Percentiles rank a stretch among this genome's conserved stretches.
phyloP scores from a whole-genome alignment of 2,797 vertebrate species.

The Pantherophis vulpinus region DNA sequence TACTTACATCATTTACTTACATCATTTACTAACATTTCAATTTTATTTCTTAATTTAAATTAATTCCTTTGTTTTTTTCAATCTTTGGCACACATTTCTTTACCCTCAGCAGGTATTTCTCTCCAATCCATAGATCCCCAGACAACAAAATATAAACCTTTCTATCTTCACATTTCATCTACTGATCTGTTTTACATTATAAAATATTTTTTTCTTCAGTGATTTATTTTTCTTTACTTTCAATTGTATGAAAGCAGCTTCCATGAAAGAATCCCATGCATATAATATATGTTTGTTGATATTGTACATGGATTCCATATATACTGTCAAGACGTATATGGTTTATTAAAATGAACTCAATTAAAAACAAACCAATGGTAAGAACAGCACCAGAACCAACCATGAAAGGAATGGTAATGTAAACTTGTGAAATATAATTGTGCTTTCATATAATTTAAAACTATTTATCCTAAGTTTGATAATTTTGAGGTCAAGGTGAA shows the following conservation, averaged over 20 bases:
- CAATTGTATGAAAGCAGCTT: neutral
- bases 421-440: neutral
- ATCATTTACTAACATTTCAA: too few relatives aligned
- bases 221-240: neutral
- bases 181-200: too few relatives aligned
- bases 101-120: too few relatives aligned
- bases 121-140: too few relatives aligned
- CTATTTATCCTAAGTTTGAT: neutral
- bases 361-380: neutral
- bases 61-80: too few relatives aligned
- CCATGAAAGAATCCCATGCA: neutral
- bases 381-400: neutral
- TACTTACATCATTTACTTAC: too few relatives aligned
- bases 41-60: too few relatives aligned
- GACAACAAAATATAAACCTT: too few relatives aligned
- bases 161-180: too few relatives aligned
- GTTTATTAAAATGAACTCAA: neutral
- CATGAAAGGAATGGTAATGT: neutral
- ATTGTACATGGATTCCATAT: neutral
- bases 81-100: too few relatives aligned
- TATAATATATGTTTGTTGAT: neutral
- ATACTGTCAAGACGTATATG: neutral
- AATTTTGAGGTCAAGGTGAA: neutral
- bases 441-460: neutral
- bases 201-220: neutral